phyloP scores from a whole-genome alignment of 2,113 vertebrate genomes.

The Zingel zingel region DNA sequence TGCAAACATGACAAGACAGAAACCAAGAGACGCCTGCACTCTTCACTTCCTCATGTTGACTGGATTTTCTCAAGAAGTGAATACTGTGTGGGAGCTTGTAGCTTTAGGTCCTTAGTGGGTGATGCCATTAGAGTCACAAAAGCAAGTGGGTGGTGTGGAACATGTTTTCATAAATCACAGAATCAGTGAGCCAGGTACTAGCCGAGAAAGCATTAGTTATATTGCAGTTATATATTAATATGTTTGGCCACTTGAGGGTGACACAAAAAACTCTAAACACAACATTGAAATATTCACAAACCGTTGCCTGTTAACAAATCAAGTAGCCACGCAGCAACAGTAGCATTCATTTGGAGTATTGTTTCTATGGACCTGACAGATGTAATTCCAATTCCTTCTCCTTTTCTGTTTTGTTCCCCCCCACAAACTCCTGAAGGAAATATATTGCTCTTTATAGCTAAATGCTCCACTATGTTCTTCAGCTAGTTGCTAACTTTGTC shows the following conservation, averaged over 20 bases:
- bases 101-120: background rate
- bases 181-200: background rate
- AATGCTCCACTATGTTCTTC: too few species aligned
- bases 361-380: background rate
- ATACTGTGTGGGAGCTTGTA: background rate
- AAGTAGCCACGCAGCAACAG: background rate
- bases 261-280: background rate
- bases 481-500: too few species aligned
- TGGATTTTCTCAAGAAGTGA: background rate
- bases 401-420: too few species aligned
- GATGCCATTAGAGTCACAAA: background rate
- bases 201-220: too few species aligned
- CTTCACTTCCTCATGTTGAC: constrained; percentile 2
- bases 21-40: background rate
- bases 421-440: too few species aligned
- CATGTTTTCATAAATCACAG: background rate
- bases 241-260: background rate
- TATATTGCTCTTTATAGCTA: too few species aligned
- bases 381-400: too few species aligned
- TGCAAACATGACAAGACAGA: constrained; percentile 9
- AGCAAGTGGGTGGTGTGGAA: background rate
- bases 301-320: background rate
- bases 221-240: background rate
- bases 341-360: background rate
- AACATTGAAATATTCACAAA: background rate